Base-by-base conservation (phyloP, 2,888 invertebrate genomes). In the Tillus elongatus region DNA sequence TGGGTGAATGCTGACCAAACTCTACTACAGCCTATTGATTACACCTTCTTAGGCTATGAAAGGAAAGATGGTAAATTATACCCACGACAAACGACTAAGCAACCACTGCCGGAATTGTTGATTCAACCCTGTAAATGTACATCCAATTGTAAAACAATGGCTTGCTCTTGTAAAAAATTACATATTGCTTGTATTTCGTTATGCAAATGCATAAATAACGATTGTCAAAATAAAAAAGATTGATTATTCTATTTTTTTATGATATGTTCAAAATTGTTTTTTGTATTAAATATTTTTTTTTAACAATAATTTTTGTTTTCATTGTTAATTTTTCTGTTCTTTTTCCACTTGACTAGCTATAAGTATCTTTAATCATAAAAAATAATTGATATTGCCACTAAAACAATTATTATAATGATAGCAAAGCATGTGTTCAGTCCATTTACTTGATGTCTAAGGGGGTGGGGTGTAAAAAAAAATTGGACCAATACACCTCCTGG, bases 1-100 rank as follows among this genome's bases (percentile, higher is more conserved):
- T 48, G 44, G 45, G 43, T 35, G 43, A 45, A 47, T 49, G 45
- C 46, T 41, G 34, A 49, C 31, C 40, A 43, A 47, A 43, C 43
- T 37, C 37, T 29, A 50, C 30, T 46, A 40, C 41, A 46, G 38
- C 47, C 43, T 36, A 44, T 50, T 47, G 44, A 52, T 46, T 46
- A 43, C 30, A 36, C 13, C 19, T 47, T 35, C 40, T 43, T 45
- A 35, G 43, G 47, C 30, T 51, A 46, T 44, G 36, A 46, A 49
- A 42, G 27, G 16, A 14, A 37, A 13, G 16, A 43, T 37, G 35
- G 38, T 42, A 36, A 40, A 15, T 27, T 40, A 26, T 36, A 24
- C 29, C 35, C 35, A 28, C 40, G 33, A 28, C 33, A 40, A 37
- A 8, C 37, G 37, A 37, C 37, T 12, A 40, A 40, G 33, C 36